Evolutionary conservation across 2,113 vertebrate species (phyloP).

Genomic region (Gymnogyps californianus): DNA sequence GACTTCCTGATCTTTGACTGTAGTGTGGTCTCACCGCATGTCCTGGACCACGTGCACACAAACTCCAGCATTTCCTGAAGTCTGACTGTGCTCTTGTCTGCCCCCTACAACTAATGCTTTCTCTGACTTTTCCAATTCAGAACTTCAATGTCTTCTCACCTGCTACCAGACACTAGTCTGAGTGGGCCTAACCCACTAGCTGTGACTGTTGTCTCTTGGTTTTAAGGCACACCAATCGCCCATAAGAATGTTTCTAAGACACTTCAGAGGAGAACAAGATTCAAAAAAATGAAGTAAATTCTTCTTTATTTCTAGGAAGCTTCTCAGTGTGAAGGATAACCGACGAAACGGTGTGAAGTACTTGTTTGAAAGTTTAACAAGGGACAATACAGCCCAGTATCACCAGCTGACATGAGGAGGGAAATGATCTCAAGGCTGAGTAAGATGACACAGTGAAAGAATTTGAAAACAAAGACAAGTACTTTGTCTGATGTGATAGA

Average conservation of each 20-base stretch:
- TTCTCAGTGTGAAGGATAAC: neutral
- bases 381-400: neutral
- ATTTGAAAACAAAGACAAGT: neutral
- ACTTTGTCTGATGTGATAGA: neutral
- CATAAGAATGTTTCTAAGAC: neutral
- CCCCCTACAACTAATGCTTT: neutral
- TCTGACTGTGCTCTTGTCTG: neutral
- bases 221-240: neutral
- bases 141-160: neutral
- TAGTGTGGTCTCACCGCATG: rapidly evolving
- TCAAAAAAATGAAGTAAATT: neutral
- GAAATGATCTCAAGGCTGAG: neutral
- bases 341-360: neutral
- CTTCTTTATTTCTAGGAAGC: neutral
- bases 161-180: neutral
- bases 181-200: neutral
- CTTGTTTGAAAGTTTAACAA: neutral
- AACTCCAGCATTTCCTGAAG: neutral
- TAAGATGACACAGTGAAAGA: neutral
- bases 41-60: neutral
- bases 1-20: neutral
- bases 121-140: neutral
- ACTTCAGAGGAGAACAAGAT: neutral
- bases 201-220: neutral
- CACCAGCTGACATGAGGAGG: neutral